These are phyloP conservation scores for Chelon auratus DNA, from an alignment of 2,797 vertebrate genomes.

Conservation along the genomic window DNA sequence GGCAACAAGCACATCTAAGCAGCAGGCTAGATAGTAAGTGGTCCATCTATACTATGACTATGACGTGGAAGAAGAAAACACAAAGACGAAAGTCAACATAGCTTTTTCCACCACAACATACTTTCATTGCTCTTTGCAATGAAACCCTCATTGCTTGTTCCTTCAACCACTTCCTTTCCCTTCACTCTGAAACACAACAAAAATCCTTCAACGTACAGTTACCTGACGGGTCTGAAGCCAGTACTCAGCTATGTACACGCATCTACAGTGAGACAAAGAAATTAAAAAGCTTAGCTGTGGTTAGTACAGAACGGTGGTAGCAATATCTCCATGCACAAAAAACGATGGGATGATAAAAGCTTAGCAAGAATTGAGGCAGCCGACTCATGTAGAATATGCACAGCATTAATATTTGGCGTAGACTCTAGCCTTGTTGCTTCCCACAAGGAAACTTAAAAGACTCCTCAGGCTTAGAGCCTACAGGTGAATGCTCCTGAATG, in stretches of 20 bases:
- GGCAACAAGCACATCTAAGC: conserved; percentile 21
- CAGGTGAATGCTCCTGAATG: neutral
- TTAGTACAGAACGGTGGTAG: neutral
- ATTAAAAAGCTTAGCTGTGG: too few relatives aligned
- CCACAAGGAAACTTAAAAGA: neutral
- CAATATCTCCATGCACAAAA: neutral
- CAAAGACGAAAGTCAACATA: conserved; percentile 7
- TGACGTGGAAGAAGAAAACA: neutral
- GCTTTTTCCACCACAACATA: conserved; percentile 18
- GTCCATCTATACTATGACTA: neutral
- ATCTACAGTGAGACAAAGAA: too few relatives aligned
- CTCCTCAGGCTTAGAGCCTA: neutral
- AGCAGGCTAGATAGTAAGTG: conserved; percentile 25
- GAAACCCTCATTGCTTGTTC: conserved; percentile 33
- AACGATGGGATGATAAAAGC: neutral
- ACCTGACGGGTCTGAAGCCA: conserved; percentile 5
- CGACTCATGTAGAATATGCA: neutral
- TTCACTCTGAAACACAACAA: conserved; percentile 9
- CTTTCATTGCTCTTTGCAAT: conserved; percentile 37
- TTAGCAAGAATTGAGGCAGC: conserved; percentile 5
- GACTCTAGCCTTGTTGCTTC: neutral
- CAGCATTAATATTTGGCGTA: neutral
- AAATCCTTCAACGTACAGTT: conserved; percentile 19
- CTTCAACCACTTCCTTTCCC: conserved; percentile 49
- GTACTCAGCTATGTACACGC: neutral